Conservation (phyloP, 2,888 invertebrate species). For the Polymixis flavicincta region DNA sequence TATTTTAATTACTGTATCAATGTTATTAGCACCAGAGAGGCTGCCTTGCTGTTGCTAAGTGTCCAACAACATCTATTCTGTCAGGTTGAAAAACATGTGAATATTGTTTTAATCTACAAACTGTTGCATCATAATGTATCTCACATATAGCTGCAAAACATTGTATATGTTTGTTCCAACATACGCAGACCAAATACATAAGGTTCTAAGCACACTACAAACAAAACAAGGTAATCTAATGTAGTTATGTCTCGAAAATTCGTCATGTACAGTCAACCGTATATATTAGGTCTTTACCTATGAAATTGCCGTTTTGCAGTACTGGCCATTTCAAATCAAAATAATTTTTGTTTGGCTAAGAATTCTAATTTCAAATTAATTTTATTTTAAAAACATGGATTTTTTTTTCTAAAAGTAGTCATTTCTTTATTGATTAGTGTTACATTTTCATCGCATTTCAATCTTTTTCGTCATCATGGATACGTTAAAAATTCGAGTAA, state of each 20-base stretch:
- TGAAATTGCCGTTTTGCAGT: too few species aligned
- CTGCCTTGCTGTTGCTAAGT: too few species aligned
- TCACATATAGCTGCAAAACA: background rate
- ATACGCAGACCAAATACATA: background rate
- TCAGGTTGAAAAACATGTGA: background rate
- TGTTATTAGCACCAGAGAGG: background rate
- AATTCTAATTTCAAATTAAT: too few species aligned
- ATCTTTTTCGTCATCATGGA: too few species aligned
- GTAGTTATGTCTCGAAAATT: background rate
- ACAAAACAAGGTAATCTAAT: background rate
- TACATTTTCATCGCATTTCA: too few species aligned
- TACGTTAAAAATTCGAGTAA: too few species aligned
- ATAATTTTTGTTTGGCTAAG: too few species aligned
- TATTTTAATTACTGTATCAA: background rate
- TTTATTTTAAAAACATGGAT: too few species aligned
- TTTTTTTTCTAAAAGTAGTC: too few species aligned
- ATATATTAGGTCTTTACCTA: too few species aligned
- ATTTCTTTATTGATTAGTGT: too few species aligned
- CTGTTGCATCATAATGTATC: conserved; percentile 2
- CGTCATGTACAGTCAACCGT: background rate
- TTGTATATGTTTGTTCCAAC: background rate
- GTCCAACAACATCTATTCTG: background rate
- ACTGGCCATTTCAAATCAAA: too few species aligned
- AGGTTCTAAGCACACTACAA: background rate
- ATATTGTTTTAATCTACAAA: background rate